Base-by-base conservation (phyloP, 2,888 invertebrate genomes). In the Peribatodes rhomboidaria region DNA sequence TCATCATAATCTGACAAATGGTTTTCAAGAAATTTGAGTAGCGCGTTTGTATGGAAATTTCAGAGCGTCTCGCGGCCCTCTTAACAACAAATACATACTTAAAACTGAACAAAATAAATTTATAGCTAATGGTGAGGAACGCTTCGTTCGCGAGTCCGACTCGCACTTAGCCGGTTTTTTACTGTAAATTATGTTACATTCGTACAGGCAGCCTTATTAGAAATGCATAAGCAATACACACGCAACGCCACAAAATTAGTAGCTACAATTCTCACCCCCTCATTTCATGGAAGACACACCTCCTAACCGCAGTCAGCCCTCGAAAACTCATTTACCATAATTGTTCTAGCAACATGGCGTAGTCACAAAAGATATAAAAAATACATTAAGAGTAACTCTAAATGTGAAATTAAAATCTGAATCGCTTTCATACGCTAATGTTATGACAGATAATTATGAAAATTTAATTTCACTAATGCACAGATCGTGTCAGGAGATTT, bases 391-490 rank as follows among this genome's bases (percentile, higher is more conserved):
- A 57, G 20, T 14, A 52, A 46, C 50, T 63, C 56, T 58, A 64
- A 80, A 76, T 74, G 65, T 70, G 58, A 69, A 80, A 77, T 80
- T 80, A 75, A 78, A 76, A 71, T 61, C 70, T 70, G 68, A 76
- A 77, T 71, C 70, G 72, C 67, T 73, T 75, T 77, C 73, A 71
- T 72, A 74, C 69, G 72, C 68, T 72, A 73, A 76, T 71, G 72
- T 67, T 69, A 64, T 69, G 64, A 59, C 63, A 68, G 69, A 74
- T 75, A 72, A 75, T 74, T 73, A 74, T 73, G 71, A 73, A 80
- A 79, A 78, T 74, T 76, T 79, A 72, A 81, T 82, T 80, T 74
- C 60, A 70, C 75, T 81, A 79, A 81, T 82, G 65, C 8, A 52
- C 74, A 62, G 62, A 59, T 67, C 41, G 57, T 64, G 61, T 61